phyloP scores from a whole-genome alignment of 2,888 invertebrate genomes.

The Byasa hedistus region DNA sequence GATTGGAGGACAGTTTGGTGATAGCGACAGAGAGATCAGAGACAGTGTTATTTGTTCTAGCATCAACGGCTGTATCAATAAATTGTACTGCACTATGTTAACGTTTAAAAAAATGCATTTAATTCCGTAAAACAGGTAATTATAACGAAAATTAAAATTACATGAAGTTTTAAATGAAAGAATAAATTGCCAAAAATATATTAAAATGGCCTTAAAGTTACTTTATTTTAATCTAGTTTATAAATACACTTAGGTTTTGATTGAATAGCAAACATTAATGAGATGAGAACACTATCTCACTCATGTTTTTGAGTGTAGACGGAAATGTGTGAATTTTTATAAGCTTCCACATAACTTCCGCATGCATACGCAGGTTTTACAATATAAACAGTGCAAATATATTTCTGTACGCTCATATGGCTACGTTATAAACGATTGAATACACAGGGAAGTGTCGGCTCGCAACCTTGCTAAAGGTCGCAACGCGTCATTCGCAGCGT shows the following conservation, averaged over 20 bases:
- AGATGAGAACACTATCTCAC: background rate
- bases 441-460: constrained; percentile 73
- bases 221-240: too few relatives aligned
- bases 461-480: constrained; percentile 76
- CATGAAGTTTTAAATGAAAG: too few relatives aligned
- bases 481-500: constrained; percentile 69
- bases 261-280: background rate
- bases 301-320: background rate
- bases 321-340: background rate
- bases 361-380: constrained; percentile 7
- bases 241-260: background rate
- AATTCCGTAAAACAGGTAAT: too few relatives aligned
- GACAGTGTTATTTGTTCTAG: too few relatives aligned
- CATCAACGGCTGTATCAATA: too few relatives aligned
- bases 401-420: constrained; percentile 47
- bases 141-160: too few relatives aligned
- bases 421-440: constrained; percentile 62
- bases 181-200: too few relatives aligned
- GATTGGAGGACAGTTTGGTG: too few relatives aligned
- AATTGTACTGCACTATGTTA: too few relatives aligned
- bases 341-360: constrained; percentile 24
- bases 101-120: too few relatives aligned
- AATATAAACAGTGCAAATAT: constrained; percentile 29
- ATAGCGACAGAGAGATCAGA: too few relatives aligned
- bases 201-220: background rate